These are phyloP conservation scores for Heliopora coerulea DNA, from an alignment of 92 coral and sea anemone genomes.

Conservation along the genomic window DNA sequence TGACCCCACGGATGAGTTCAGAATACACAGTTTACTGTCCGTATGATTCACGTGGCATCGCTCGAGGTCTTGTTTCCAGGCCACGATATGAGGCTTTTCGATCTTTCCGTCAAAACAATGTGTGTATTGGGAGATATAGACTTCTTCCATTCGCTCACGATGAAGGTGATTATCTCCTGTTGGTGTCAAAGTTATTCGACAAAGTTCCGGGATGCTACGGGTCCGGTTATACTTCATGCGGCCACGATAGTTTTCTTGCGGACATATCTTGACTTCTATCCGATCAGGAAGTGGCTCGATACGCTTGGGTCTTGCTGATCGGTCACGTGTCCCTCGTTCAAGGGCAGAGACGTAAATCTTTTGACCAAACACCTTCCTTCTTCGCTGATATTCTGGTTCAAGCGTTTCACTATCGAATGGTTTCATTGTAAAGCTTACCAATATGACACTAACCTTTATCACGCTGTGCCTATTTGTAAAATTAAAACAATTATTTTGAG, in stretches of 20 bases:
- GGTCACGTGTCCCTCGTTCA: conserved; percentile 36
- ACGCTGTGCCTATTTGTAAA: not conserved
- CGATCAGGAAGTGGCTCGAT: conserved; percentile 30
- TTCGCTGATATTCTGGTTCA: not conserved
- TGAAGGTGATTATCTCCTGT: conserved; percentile 13
- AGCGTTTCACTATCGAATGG: not conserved
- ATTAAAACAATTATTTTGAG: too few species aligned
- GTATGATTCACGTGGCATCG: conserved; percentile 23
- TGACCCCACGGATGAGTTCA: conserved; percentile 24
- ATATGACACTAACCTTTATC: not conserved
- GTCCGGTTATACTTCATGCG: conserved; percentile 26
- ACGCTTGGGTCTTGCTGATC: conserved; percentile 16
- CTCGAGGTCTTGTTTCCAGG: conserved; percentile 32
- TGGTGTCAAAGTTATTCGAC: conserved; percentile 31
- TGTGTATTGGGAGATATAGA: conserved; percentile 29
- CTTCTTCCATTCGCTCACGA: conserved; percentile 25
- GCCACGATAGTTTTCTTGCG: conserved; percentile 23
- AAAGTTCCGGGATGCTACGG: conserved; percentile 34
- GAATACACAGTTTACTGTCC: conserved; percentile 29
- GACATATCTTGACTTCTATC: conserved; percentile 24
- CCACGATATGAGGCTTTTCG: conserved; percentile 29
- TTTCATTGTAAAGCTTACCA: too few species aligned
- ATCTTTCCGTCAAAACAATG: conserved; percentile 21
- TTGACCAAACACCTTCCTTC: conserved; percentile 28
- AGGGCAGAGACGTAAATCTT: conserved; percentile 23